Evolutionary conservation across 2,888 invertebrate species (phyloP).

Genomic region (Cryptocephalus moraei): DNA sequence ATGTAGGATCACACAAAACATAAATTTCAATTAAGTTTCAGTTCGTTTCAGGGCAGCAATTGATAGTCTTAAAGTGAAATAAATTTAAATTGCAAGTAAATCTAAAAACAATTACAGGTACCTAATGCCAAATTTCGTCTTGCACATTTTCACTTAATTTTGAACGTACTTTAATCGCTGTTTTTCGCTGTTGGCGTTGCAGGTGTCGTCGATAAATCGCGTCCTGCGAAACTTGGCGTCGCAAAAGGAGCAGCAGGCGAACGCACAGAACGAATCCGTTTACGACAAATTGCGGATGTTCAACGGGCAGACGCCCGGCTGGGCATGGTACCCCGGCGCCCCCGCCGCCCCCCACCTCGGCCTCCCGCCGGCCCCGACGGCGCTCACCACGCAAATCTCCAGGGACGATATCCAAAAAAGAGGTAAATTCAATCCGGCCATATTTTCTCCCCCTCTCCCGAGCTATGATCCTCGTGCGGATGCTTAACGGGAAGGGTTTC

Average conservation of each 20-base stretch:
- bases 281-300: conserved; percentile 94
- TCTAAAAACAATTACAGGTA: too few species aligned
- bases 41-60: too few species aligned
- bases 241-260: conserved; percentile 88
- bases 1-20: too few species aligned
- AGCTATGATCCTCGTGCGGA: too few species aligned
- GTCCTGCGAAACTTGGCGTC: conserved; percentile 92
- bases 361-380: conserved; percentile 41
- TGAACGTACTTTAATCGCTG: background rate
- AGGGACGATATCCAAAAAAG: conserved; percentile 66
- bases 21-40: too few species aligned
- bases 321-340: conserved; percentile 80
- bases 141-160: background rate
- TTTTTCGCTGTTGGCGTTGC: conserved; percentile 27
- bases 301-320: conserved; percentile 81
- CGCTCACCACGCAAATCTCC: conserved; percentile 45
- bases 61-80: too few species aligned
- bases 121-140: too few species aligned
- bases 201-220: conserved; percentile 98
- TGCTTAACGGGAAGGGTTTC: too few species aligned
- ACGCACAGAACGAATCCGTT: conserved; percentile 76
- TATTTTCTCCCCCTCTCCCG: too few species aligned
- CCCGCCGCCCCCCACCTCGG: conserved; percentile 60
- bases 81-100: too few species aligned
- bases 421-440: conserved; percentile 40